phyloP scores from a whole-genome alignment of 2,888 invertebrate species.

The Metalampra italica region DNA sequence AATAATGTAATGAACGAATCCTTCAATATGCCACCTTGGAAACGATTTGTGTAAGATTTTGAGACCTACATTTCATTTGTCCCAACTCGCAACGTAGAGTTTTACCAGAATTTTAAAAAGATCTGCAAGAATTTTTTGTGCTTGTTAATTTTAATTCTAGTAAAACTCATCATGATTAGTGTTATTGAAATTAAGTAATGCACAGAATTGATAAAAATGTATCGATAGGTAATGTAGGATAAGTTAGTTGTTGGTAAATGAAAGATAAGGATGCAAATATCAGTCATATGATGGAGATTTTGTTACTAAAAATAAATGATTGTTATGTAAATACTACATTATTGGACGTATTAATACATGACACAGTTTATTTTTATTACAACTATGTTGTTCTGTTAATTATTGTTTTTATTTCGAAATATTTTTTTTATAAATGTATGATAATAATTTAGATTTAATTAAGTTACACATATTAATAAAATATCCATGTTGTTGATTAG shows the following conservation, averaged over 20 bases:
- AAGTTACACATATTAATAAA: constrained; percentile 61
- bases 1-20: not conserved
- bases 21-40: not conserved
- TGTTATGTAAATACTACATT: constrained; percentile 53
- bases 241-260: not conserved
- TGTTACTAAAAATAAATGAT: constrained; percentile 40
- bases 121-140: no score
- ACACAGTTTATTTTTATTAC: constrained; percentile 63
- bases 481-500: constrained; percentile 78
- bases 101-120: no score
- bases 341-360: constrained; percentile 56
- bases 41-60: not conserved
- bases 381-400: constrained; percentile 40
- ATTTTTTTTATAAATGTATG: constrained; percentile 57
- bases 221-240: not conserved
- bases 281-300: constrained; percentile 42
- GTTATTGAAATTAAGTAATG: not conserved
- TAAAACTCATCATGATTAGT: no score
- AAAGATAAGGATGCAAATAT: constrained; percentile 18
- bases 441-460: constrained; percentile 54
- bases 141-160: no score
- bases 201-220: not conserved
- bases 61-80: not conserved
- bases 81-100: no score
- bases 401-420: constrained; percentile 36